Evolutionary conservation across 2,888 invertebrate species (phyloP).

Genomic region (Eubasilissa splendida): DNA sequence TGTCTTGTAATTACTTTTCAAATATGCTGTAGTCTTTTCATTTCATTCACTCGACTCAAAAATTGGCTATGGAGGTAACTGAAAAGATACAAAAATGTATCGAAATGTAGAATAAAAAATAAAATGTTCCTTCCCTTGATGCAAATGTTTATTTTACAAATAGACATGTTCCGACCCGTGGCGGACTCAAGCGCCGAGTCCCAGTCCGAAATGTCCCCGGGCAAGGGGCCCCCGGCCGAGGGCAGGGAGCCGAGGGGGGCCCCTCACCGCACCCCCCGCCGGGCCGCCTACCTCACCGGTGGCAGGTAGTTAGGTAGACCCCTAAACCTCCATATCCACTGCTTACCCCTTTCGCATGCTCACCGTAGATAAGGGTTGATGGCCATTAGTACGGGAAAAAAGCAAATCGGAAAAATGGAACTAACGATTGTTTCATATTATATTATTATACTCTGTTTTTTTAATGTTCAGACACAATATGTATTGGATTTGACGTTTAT

Average conservation of each 20-base stretch:
- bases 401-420: too few species aligned
- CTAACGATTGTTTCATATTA: too few species aligned
- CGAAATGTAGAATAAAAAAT: not conserved
- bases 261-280: conserved; percentile 26
- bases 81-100: too few species aligned
- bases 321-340: conserved; percentile 35
- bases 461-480: too few species aligned
- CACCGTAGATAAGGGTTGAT: not conserved
- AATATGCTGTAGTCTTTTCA: too few species aligned
- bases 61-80: too few species aligned
- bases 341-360: conserved; percentile 19
- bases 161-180: conserved; percentile 66
- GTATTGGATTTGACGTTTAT: too few species aligned
- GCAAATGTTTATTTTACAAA: conserved; percentile 7
- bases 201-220: conserved; percentile 60
- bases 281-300: conserved; percentile 51
- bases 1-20: too few species aligned
- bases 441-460: too few species aligned
- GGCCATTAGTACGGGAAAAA: too few species aligned
- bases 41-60: too few species aligned
- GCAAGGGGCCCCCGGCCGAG: conserved; percentile 60
- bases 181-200: conserved; percentile 69
- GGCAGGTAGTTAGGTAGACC: conserved; percentile 58
- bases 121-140: not conserved
- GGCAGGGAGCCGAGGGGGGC: conserved; percentile 32